These are phyloP conservation scores for Vandiemenella viatica DNA, from an alignment of 2,888 invertebrate genomes.

Conservation along the genomic window DNA sequence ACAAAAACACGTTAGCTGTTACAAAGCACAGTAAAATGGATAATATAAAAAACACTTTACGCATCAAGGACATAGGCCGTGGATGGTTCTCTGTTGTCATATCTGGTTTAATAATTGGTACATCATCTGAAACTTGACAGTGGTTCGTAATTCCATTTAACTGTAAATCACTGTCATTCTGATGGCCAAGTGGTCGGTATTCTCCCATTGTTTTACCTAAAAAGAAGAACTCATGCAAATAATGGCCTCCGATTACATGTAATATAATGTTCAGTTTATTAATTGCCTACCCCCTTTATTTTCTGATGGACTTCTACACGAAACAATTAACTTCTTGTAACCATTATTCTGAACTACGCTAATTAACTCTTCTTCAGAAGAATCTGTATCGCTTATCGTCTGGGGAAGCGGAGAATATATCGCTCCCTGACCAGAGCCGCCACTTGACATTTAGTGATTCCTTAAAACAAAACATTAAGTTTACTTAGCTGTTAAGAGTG, in stretches of 20 bases:
- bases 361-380: conserved; percentile 46
- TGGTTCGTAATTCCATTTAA: conserved; percentile 12
- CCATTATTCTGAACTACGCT: conserved; percentile 10
- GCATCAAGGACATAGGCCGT: conserved; percentile 46
- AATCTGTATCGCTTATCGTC: conserved; percentile 60
- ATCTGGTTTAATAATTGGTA: conserved; percentile 13
- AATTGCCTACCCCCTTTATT: conserved; percentile 10
- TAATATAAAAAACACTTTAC: conserved; percentile 50
- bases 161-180: conserved; percentile 11
- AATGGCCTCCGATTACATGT: too few relatives aligned
- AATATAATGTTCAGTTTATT: too few relatives aligned
- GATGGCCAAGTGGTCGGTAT: conserved; percentile 15
- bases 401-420: conserved; percentile 64
- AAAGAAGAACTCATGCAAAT: neutral
- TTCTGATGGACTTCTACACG: conserved; percentile 6
- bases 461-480: too few relatives aligned
- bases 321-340: conserved; percentile 10
- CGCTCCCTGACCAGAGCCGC: conserved; percentile 13
- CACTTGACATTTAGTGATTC: conserved; percentile 16
- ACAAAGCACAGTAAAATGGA: conserved; percentile 56
- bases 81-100: neutral
- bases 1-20: conserved; percentile 56
- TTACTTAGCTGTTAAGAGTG: too few relatives aligned
- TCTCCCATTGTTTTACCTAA: conserved; percentile 16
- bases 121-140: conserved; percentile 11